Evolutionary conservation across 2,113 vertebrate species (phyloP).

Genomic region (Benitochromis conjunctus): DNA sequence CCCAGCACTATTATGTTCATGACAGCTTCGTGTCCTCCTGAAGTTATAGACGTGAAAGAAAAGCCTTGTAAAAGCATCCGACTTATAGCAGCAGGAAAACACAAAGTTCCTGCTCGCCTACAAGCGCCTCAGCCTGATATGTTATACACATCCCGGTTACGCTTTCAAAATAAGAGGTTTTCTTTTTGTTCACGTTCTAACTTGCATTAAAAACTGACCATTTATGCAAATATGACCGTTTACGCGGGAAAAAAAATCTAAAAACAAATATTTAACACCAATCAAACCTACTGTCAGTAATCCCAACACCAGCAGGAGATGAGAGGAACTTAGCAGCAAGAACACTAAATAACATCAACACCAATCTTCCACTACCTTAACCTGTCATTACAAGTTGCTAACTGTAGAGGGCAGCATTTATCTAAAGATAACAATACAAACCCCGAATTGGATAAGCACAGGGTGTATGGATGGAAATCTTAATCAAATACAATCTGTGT

Average conservation of each 20-base stretch:
- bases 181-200: background rate
- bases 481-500: background rate
- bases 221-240: background rate
- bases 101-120: background rate
- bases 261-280: background rate
- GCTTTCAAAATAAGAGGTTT: conserved; percentile 53
- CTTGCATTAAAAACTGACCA: background rate
- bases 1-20: background rate
- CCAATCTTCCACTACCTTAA: background rate
- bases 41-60: background rate
- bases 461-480: background rate
- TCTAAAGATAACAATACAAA: background rate
- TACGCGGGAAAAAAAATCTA: too few species aligned
- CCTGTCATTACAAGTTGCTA: background rate
- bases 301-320: background rate
- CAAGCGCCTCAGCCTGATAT: background rate
- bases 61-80: background rate
- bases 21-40: background rate
- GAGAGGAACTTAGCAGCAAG: background rate
- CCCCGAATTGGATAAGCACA: background rate
- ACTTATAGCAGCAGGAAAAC: background rate
- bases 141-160: conserved; percentile 25
- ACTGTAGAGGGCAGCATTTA: conserved; percentile 15
- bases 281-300: background rate
- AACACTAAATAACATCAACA: background rate